Evolutionary conservation across 2,797 vertebrate genomes (phyloP).

Genomic region (Oreochromis mossambicus): DNA sequence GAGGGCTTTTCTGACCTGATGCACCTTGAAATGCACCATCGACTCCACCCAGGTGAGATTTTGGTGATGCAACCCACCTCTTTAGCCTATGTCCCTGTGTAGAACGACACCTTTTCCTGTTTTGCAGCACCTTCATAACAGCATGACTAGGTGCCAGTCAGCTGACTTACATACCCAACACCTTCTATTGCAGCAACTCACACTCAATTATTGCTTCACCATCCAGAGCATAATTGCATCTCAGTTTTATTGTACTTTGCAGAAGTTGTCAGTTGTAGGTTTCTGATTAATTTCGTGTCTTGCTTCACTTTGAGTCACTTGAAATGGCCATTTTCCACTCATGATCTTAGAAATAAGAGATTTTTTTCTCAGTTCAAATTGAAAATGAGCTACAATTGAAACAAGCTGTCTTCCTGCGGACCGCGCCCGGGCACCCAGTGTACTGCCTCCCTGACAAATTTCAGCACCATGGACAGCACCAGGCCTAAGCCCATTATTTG

Average conservation of each 20-base stretch:
- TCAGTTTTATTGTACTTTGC: not conserved
- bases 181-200: not conserved
- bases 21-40: constrained; percentile 89
- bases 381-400: not conserved
- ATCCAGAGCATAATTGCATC: not conserved
- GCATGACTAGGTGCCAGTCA: not conserved
- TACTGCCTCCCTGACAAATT: constrained; percentile 16
- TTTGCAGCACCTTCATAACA: not conserved
- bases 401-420: not conserved
- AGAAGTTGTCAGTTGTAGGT: not conserved
- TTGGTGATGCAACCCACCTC: not conserved
- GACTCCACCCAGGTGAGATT: constrained; percentile 92
- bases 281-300: not conserved
- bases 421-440: not conserved
- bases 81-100: not conserved
- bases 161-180: not conserved
- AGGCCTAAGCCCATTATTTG: constrained; percentile 44
- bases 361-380: not conserved
- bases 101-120: not conserved
- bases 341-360: not conserved
- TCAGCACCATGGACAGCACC: constrained; percentile 52
- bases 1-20: constrained; percentile 98
- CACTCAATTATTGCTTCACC: not conserved
- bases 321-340: not conserved
- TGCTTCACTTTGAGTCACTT: not conserved